Base-by-base conservation (phyloP, 2,888 invertebrate species). In the Tuberolachnus salignus region DNA sequence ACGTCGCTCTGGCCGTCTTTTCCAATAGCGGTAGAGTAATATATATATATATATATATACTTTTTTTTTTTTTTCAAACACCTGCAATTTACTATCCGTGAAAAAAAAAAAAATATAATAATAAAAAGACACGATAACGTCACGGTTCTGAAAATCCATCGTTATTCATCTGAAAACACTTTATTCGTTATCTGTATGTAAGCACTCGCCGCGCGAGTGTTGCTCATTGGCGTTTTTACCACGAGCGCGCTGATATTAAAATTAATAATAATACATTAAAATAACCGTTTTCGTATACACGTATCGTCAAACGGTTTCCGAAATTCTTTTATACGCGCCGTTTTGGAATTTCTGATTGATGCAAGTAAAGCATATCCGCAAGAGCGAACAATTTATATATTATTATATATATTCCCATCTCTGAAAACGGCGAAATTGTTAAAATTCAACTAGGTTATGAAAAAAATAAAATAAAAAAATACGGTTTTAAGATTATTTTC, bases 81-180 rank as follows among this genome's bases (percentile, higher is more conserved):
- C 55, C 44, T 21, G 42, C 21, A 55, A 23, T 70, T 55, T 42
- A n/a, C 42, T 55, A 55, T 42, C 19, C 14, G 10, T 23, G 2
- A 70, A 70, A 57, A 26, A 51, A 70, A 57, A 16, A 3, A n/a
- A n/a, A n/a, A n/a, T n/a, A n/a, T n/a, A n/a, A n/a, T n/a, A n/a
- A n/a, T n/a, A n/a, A n/a, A n/a, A n/a, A 46, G 16, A 21, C 73
- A 16, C 42, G 73, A 75, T 75, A 75, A 75, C 75, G 75, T 75
- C 46, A 19, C 16, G 23, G 3, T 55, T 42, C 19, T 10, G 75
- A 57, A 55, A 66, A 66, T 23, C 34, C 55, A 42, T 75, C 66
- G 26, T 75, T 75, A 75, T 34, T 75, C 75, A 57, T 67, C 75
- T 8, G 75, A 51, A 51, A 72, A 72, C 46, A 61, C 46, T 71